A percentile compares a stretch with the other conserved stretches of the same genome.
Conservation (phyloP, 2,797 vertebrate genomes). For the Antrozous pallidus region DNA sequence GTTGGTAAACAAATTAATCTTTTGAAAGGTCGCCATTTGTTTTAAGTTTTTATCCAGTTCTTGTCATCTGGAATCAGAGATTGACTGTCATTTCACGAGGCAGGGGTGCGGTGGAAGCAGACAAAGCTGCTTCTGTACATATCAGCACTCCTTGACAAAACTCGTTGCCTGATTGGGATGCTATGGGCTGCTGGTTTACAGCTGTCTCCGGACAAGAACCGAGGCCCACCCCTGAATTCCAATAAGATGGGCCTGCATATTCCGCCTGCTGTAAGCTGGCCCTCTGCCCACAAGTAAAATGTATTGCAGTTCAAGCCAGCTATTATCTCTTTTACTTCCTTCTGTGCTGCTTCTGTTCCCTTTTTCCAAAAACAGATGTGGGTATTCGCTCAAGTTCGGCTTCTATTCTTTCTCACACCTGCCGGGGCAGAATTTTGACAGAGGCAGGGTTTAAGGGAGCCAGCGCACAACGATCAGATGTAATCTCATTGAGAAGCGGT, state of each 20-base stretch:
- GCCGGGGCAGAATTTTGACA: constrained; percentile 69
- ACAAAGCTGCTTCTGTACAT: constrained; percentile 87
- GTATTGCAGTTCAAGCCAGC: constrained; percentile 86
- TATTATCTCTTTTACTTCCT: constrained; percentile 86
- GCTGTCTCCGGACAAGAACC: constrained; percentile 94
- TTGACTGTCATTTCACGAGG: constrained; percentile 90
- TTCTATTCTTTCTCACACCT: constrained; percentile 81
- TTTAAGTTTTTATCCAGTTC: constrained; percentile 90
- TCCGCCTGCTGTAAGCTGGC: constrained; percentile 91
- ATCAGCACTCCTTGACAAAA: constrained; percentile 94
- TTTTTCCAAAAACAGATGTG: constrained; percentile 83
- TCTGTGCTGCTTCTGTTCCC: constrained; percentile 88
- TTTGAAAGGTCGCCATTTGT: constrained; percentile 97
- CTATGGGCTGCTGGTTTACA: constrained; percentile 98
- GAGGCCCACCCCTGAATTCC: constrained; percentile 95
- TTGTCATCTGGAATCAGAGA: constrained; percentile 90
- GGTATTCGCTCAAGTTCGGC: constrained; percentile 86
- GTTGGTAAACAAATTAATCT: constrained; percentile 98
- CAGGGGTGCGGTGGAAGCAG: constrained; percentile 86
- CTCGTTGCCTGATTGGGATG: constrained; percentile 93
- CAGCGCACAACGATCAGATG: neutral
- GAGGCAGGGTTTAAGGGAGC: constrained; percentile 58
- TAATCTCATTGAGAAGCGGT: constrained; percentile 45
- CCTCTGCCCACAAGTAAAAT: constrained; percentile 89
- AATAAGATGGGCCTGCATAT: constrained; percentile 91